A percentile compares a stretch with the other conserved stretches of the same genome.
These are phyloP conservation scores for Ceratotherium simum DNA, from an alignment of 2,113 vertebrate genomes.

Conservation along the genomic window DNA sequence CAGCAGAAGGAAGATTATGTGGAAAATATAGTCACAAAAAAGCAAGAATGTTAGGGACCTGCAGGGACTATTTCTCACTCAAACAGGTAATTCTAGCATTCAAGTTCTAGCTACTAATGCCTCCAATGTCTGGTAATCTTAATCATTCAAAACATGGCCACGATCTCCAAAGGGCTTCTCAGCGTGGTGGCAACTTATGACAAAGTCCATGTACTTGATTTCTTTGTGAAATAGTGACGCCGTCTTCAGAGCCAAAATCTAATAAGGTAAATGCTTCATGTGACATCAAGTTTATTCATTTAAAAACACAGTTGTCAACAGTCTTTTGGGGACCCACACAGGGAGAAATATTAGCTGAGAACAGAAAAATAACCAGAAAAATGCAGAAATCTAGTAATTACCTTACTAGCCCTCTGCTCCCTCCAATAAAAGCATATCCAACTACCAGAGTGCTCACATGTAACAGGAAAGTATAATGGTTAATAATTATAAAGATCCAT, in stretches of 20 bases:
- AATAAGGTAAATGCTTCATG: neutral
- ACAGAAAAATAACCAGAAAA: conserved; percentile 12
- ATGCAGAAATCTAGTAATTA: neutral
- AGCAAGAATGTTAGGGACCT: neutral
- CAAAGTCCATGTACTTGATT: neutral
- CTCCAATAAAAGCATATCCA: neutral
- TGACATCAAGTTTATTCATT: neutral
- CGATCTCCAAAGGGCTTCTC: neutral
- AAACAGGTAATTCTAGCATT: neutral
- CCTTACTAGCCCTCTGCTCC: neutral
- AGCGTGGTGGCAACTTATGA: neutral
- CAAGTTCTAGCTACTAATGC: neutral
- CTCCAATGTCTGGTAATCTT: neutral
- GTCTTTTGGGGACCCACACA: neutral
- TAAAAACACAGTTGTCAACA: neutral
- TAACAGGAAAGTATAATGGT: neutral
- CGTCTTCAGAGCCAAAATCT: neutral
- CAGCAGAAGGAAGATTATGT: neutral
- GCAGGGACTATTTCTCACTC: neutral
- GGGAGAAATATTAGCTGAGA: neutral
- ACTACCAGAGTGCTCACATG: neutral
- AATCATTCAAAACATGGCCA: neutral
- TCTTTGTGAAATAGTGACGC: neutral
- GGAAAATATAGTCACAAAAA: neutral
- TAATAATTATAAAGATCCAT: neutral